These are phyloP conservation scores for Atrina japonica DNA, from an alignment of 2,888 invertebrate genomes.

Conservation along the genomic window DNA sequence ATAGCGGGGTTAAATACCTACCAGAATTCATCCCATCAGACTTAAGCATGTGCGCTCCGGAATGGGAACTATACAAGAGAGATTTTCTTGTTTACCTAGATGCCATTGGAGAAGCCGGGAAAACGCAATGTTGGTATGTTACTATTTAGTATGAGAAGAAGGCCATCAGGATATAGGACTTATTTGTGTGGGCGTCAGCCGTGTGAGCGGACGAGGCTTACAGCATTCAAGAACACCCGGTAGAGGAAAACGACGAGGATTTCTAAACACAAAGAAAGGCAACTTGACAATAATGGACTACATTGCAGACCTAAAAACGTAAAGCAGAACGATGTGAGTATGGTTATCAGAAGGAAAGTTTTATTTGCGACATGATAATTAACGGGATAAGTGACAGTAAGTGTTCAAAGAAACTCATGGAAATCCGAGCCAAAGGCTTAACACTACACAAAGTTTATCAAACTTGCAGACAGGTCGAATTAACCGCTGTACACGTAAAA, in stretches of 20 bases:
- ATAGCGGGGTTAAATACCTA: neutral
- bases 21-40: slow-evolving; percentile 10
- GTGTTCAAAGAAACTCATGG: slow-evolving; percentile 45
- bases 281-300: slow-evolving; percentile 39
- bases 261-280: slow-evolving; percentile 42
- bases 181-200: slow-evolving; percentile 36
- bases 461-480: slow-evolving; percentile 37
- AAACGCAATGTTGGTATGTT: slow-evolving; percentile 31
- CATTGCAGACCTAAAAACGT: slow-evolving; percentile 37
- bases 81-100: slow-evolving; percentile 42
- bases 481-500: slow-evolving; percentile 38
- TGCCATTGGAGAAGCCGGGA: slow-evolving; percentile 20
- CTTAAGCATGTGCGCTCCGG: slow-evolving; percentile 26
- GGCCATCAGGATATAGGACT: slow-evolving; percentile 41
- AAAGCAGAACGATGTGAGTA: slow-evolving; percentile 45
- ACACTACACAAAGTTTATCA: slow-evolving; percentile 37
- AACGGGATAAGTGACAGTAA: slow-evolving; percentile 42
- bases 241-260: slow-evolving; percentile 41
- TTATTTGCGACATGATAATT: slow-evolving; percentile 47
- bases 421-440: slow-evolving; percentile 31
- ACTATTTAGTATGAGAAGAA: slow-evolving; percentile 37
- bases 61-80: slow-evolving; percentile 43
- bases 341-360: slow-evolving; percentile 44
- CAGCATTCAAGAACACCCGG: slow-evolving; percentile 16
- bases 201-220: slow-evolving; percentile 20